Evolutionary conservation across 2,888 invertebrate species (phyloP).

Genomic region (Sphaerophoria taeniata): DNA sequence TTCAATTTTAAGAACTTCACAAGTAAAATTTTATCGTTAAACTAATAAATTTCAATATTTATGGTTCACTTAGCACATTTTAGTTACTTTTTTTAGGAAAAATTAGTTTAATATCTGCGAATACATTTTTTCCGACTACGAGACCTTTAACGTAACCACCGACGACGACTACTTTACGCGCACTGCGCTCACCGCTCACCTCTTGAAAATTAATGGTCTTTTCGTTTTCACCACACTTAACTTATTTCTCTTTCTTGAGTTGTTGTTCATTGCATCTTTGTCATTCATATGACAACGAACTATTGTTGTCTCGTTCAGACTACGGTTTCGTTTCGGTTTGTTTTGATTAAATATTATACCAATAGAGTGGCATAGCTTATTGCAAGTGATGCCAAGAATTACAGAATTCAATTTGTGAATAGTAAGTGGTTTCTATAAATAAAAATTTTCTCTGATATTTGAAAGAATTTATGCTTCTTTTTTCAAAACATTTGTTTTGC

Average conservation of each 20-base stretch:
- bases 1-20: neutral
- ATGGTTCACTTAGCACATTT: neutral
- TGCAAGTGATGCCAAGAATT: constrained; percentile 7
- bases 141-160: constrained; percentile 22
- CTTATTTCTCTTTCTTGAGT: constrained; percentile 24
- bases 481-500: no score
- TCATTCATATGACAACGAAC: neutral
- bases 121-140: neutral
- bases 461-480: no score
- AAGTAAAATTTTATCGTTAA: neutral
- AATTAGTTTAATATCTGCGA: neutral
- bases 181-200: constrained; percentile 53
- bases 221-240: constrained; percentile 41
- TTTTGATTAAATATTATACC: constrained; percentile 43
- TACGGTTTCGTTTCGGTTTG: constrained; percentile 49
- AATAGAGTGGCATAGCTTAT: neutral
- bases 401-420: no score
- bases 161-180: constrained; percentile 52
- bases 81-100: neutral
- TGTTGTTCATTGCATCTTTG: constrained; percentile 49
- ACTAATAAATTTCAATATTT: neutral
- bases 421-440: no score
- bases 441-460: no score
- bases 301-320: constrained; percentile 3
- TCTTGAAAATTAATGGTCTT: neutral